phyloP scores from a whole-genome alignment of 2,113 vertebrate species.

The Nycticebus coucang region DNA sequence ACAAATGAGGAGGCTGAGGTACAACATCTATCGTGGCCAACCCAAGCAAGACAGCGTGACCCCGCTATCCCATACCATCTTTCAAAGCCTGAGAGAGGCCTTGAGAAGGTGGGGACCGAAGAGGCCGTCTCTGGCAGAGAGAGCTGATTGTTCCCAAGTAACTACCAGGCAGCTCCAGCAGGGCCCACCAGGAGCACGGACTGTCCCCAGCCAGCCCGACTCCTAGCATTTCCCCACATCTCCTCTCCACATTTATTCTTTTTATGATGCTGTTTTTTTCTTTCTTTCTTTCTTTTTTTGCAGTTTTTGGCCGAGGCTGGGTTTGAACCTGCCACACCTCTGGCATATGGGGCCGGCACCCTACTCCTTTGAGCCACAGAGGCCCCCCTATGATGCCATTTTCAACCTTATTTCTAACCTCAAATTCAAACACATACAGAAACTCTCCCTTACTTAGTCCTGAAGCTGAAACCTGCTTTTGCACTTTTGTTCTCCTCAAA shows the following conservation, averaged over 20 bases:
- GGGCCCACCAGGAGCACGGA: background rate
- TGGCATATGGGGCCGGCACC: too few relatives aligned
- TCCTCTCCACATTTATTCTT: background rate
- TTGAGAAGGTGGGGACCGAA: background rate
- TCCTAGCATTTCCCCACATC: background rate
- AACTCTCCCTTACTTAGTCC: conserved; percentile 16
- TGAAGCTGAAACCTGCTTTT: conserved; percentile 53
- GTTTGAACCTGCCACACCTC: too few relatives aligned
- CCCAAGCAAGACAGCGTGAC: background rate
- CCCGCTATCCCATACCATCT: background rate
- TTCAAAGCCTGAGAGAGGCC: background rate
- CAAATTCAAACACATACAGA: conserved; percentile 1
- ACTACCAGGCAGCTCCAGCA: background rate
- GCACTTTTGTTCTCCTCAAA: conserved; percentile 46
- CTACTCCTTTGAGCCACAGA: too few relatives aligned
- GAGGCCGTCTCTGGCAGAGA: background rate
- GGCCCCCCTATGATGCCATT: background rate
- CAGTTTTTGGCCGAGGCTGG: too few relatives aligned
- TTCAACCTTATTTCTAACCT: conserved; percentile 45
- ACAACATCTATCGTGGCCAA: background rate
- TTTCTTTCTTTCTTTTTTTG: too few relatives aligned
- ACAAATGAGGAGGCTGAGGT: background rate
- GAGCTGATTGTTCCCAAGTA: background rate
- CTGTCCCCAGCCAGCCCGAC: background rate
- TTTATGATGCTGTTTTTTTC: background rate